These are phyloP conservation scores for Thalpophila matura DNA, from an alignment of 2,888 invertebrate genomes.

Conservation along the genomic window DNA sequence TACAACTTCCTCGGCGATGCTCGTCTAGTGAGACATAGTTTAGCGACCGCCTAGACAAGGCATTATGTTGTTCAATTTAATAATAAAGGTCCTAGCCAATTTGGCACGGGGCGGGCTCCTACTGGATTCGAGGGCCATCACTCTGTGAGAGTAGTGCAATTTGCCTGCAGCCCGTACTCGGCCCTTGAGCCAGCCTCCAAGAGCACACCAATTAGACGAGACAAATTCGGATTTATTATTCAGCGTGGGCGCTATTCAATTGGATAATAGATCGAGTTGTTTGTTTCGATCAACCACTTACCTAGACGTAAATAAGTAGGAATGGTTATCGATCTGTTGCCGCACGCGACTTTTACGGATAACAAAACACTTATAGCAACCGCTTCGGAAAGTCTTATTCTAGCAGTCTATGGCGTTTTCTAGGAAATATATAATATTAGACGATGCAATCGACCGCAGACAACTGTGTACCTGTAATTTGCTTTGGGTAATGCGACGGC, in stretches of 20 bases:
- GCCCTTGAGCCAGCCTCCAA: slow-evolving; percentile 70
- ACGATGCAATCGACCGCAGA: slow-evolving; percentile 51
- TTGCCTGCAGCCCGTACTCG: slow-evolving; percentile 77
- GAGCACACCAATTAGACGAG: slow-evolving; percentile 85
- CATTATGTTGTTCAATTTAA: slow-evolving; percentile 79
- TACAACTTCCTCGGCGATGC: slow-evolving; percentile 59
- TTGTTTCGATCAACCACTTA: slow-evolving; percentile 66
- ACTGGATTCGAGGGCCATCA: slow-evolving; percentile 74
- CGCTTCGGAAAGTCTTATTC: slow-evolving; percentile 31
- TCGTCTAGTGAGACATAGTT: slow-evolving; percentile 53
- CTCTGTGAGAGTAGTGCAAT: slow-evolving; percentile 78
- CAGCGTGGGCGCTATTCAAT: slow-evolving; percentile 77
- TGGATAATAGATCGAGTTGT: slow-evolving; percentile 75
- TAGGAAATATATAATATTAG: slow-evolving; percentile 33
- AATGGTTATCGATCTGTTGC: slow-evolving; percentile 64
- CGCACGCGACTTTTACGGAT: slow-evolving; percentile 51
- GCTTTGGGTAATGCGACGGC: slow-evolving; percentile 60
- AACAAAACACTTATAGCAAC: slow-evolving; percentile 26
- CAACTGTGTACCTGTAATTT: slow-evolving; percentile 56
- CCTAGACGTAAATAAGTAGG: slow-evolving; percentile 62
- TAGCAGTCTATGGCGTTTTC: slow-evolving; percentile 39
- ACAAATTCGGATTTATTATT: slow-evolving; percentile 84
- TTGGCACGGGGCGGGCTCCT: slow-evolving; percentile 73
- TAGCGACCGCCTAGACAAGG: slow-evolving; percentile 68
- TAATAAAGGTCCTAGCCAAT: slow-evolving; percentile 81